Evolutionary conservation across 2,888 invertebrate species (phyloP).

Genomic region (Shargacucullia verbasci): DNA sequence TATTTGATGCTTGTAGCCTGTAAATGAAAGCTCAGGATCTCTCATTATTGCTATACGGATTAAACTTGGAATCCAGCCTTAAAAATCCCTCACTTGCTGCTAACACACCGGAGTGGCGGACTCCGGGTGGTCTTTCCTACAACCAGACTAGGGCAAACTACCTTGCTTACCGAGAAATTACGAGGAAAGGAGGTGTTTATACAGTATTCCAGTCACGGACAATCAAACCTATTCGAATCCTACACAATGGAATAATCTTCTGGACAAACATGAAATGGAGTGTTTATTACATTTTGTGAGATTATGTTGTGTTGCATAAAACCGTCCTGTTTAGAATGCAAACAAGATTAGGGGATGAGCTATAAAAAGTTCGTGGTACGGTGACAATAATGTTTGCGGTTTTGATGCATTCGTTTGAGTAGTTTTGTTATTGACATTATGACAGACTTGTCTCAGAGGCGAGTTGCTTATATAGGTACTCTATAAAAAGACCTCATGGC

Average conservation of each 20-base stretch:
- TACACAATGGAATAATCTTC: constrained; percentile 47
- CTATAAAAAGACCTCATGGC: too few relatives aligned
- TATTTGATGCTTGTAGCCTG: too few relatives aligned
- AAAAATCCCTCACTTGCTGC: background rate
- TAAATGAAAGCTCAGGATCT: too few relatives aligned
- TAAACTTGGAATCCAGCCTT: too few relatives aligned
- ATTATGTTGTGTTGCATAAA: constrained; percentile 44
- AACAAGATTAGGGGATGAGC: constrained; percentile 48
- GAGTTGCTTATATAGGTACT: too few relatives aligned
- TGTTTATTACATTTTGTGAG: constrained; percentile 45
- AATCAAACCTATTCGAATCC: constrained; percentile 40
- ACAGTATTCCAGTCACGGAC: constrained; percentile 17
- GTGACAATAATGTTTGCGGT: constrained; percentile 41
- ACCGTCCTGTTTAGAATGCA: constrained; percentile 51
- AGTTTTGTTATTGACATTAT: constrained; percentile 2
- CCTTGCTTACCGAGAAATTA: constrained; percentile 8
- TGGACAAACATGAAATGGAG: constrained; percentile 32
- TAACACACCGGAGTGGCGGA: too few relatives aligned
- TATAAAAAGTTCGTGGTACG: constrained; percentile 42
- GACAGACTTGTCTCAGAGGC: too few relatives aligned
- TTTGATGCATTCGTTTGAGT: constrained; percentile 5
- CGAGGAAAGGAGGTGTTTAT: constrained; percentile 24
- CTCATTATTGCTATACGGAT: too few relatives aligned
- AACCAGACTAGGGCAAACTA: background rate
- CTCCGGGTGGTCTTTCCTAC: constrained; percentile 8